Evolutionary conservation across 30 jellyfish, hydroid and myxozoan species (phyloP), one percentile per base, ranked within the genome.

Genomic region (Euphysa ruthae): DNA sequence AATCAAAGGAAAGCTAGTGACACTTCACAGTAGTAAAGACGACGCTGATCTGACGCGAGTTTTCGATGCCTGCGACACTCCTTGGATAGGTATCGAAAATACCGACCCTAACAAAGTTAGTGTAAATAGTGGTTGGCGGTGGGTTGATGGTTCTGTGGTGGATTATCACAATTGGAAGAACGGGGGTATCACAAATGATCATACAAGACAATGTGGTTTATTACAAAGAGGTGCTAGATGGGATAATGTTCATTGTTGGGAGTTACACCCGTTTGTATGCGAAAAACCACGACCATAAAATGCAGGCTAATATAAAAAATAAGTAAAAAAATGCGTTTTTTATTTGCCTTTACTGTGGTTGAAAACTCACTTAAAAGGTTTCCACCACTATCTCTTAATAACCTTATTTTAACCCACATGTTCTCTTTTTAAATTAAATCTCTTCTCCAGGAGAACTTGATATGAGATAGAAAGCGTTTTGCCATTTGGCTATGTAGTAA

Each of bases 31-130:
- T 31, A 27, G 44, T 5, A 22, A 56, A 56, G 69, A 56, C 2
- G 69, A 56, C n/a, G 69, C 69, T 15, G 44, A 56, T 5, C 30
- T 56, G n/a, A 20, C 69, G 4, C 23, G 69, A 22, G 57, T 27
- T 42, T 56, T 56, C 57, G 69, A 56, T 56, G 35, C 69, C 16
- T 56, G 69, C 69, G 69, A 56, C 15, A 56, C 69, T 18, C 69
- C 69, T 5, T 56, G 69, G 69, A 56, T 56, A 22, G 69, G 69
- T 4, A 21, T 56, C 7, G 69, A 56, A 16, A 56, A 56, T 31
- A 56, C 69, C 30, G 69, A 56, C 57, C 69, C 69, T 6, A 56
- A 56, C 14, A 22, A 27, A 56, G 69, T 56, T 3, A 31, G 43
- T 3, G 35, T 15, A 27, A 56, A 56, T 42, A 16, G 43, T 16